Evolutionary conservation across 2,113 vertebrate genomes (phyloP).

Genomic region (Pimephales promelas): DNA sequence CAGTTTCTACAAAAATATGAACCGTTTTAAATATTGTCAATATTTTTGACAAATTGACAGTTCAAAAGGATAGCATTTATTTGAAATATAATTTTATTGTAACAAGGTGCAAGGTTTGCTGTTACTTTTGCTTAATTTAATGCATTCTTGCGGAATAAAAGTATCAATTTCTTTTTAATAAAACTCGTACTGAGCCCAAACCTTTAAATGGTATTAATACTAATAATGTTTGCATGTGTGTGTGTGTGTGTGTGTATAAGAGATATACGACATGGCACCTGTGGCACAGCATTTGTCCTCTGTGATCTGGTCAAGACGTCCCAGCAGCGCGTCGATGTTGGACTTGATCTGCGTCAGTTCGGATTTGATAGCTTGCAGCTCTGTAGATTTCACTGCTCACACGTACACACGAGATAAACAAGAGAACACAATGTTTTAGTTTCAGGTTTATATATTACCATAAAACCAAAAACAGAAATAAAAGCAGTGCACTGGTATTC

Average conservation of each 20-base stretch:
- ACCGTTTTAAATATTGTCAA: too few species aligned
- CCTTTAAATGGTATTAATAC: neutral
- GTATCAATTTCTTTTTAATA: neutral
- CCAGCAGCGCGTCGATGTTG: slow-evolving; percentile 91
- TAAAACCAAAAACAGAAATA: slow-evolving; percentile 18
- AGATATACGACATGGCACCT: slow-evolving; percentile 70
- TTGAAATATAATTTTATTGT: neutral
- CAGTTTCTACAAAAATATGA: neutral
- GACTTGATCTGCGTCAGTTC: slow-evolving; percentile 94
- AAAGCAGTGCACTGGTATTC: neutral
- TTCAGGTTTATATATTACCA: neutral
- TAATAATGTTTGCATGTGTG: neutral
- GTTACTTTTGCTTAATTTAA: neutral
- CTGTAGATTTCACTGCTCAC: slow-evolving; percentile 83
- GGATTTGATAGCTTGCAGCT: slow-evolving; percentile 89
- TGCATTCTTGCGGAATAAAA: neutral
- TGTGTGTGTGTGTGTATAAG: neutral
- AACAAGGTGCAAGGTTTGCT: too few species aligned
- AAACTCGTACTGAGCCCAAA: neutral
- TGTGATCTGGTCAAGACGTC: slow-evolving; percentile 89
- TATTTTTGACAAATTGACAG: too few species aligned
- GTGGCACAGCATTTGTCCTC: slow-evolving; percentile 81
- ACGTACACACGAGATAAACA: slow-evolving; percentile 23
- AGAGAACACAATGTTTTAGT: neutral
- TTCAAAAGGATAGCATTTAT: neutral